Evolutionary conservation across 1,140 invertebrate species (phyloP), one percentile per base, ranked within the genome.

Genomic region (Plodia interpunctella): DNA sequence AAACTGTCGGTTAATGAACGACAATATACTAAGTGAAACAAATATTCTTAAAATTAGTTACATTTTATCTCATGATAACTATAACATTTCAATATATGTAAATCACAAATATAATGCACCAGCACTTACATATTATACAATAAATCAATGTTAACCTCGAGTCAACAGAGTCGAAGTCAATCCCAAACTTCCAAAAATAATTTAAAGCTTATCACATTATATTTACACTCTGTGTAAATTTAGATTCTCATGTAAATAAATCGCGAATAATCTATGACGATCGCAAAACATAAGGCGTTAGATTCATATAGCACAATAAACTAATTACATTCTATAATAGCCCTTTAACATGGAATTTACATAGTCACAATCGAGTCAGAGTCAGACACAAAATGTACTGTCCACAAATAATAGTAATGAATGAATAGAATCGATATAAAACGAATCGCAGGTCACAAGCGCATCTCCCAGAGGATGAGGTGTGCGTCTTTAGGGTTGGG

Each of bases 391-490:
- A 28, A 28, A 28, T 28, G 28, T 5, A 28, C 28, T 9, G 9
- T 9, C 9, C 9, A 5, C 28, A 9, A 5, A 15, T 13, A 44
- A 15, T n/a, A 1, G n/a, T 44, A 13, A 15, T 44, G n/a, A 11
- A 35, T 15, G 13, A 44, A 15, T 15, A 6, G 38, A 15, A 15
- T 1, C 38, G 8, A 44, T 1, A 5, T 1, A 15, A 15, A 17
- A n/a, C 51, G 51, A 20, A 25, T 53, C 13, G 4, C 49, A 56
- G 57, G 69, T 91, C 90, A 97, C 92, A 97, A 93, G 76, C 97
- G 96, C 92, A 96, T 95, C 90, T 97, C 96, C 96, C 96, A 97
- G 10, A 97, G 91, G 32, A 97, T 94, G 67, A 97, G 94, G 88
- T 97, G 95, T 11, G 96, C 95, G 90, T 97, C 95, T 74, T 76